Conservation (phyloP, 2,113 vertebrate genomes). For the Diglossa brunneiventris region DNA sequence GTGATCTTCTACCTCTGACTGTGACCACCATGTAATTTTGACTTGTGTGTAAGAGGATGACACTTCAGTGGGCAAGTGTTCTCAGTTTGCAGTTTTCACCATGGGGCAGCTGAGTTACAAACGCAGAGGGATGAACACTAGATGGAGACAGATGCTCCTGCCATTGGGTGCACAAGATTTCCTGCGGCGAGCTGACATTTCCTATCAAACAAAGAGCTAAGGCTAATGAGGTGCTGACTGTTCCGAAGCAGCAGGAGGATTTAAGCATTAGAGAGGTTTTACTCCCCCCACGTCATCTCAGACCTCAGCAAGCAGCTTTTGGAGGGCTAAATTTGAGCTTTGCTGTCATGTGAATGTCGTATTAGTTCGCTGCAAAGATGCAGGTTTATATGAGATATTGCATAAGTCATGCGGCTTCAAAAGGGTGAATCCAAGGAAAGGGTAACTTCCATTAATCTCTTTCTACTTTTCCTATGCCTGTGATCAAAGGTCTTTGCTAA, state of each 20-base stretch:
- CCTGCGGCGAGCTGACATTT: constrained; percentile 9
- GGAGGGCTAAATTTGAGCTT: constrained; percentile 29
- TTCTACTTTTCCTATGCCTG: not conserved
- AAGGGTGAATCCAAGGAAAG: not conserved
- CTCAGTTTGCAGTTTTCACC: not conserved
- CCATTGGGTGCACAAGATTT: not conserved
- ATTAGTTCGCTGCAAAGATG: not conserved
- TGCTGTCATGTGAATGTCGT: not conserved
- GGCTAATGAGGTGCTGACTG: constrained; percentile 10
- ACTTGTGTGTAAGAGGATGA: not conserved
- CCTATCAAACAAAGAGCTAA: not conserved
- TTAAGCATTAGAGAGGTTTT: constrained; percentile 24
- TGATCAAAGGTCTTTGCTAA: not conserved
- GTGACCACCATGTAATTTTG: not conserved
- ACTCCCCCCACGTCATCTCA: constrained; percentile 15
- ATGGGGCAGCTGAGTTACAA: not conserved
- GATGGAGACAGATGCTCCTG: constrained; percentile 66
- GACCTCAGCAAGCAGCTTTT: constrained; percentile 44
- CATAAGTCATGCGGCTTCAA: not conserved
- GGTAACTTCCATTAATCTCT: not conserved
- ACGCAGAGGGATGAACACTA: constrained; percentile 36
- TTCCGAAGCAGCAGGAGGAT: constrained; percentile 46
- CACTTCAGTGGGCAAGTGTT: not conserved
- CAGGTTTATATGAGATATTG: not conserved
- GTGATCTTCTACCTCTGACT: not conserved